Evolutionary conservation across 2,113 vertebrate genomes (phyloP).

Genomic region (Caranx melampygus): DNA sequence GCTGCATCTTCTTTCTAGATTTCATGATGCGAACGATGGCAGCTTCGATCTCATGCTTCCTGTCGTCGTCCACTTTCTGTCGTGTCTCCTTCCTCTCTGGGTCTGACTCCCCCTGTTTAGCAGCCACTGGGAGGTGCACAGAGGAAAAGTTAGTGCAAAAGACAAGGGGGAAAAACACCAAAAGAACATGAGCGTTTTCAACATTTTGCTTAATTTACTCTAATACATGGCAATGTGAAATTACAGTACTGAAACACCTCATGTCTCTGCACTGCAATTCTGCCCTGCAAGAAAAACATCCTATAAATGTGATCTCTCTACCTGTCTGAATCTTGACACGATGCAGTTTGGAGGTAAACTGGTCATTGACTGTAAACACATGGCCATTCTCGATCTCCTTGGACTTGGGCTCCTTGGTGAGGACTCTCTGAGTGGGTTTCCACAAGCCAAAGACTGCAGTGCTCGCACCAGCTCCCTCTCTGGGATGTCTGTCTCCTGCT

Average conservation of each 20-base stretch:
- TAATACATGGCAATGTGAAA: not conserved
- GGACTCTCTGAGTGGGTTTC: conserved; percentile 97
- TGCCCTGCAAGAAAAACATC: not conserved
- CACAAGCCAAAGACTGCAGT: conserved; percentile 97
- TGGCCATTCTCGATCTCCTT: conserved; percentile 99
- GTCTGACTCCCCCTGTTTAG: conserved; percentile 99
- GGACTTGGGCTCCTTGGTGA: conserved; percentile 98
- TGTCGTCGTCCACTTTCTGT: conserved; percentile 99
- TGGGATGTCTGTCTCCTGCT: conserved; percentile 98
- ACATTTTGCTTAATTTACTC: not conserved
- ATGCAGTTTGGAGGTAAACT: conserved; percentile 99
- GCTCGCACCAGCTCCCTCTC: conserved; percentile 98
- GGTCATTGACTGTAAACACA: conserved; percentile 98
- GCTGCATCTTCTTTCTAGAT: conserved; percentile 99
- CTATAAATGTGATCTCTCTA: conserved; percentile 60
- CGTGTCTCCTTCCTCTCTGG: conserved; percentile 99
- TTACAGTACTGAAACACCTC: not conserved
- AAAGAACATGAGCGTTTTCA: not conserved
- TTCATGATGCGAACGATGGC: conserved; percentile 99
- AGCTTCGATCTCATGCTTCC: conserved; percentile 99
- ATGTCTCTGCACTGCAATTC: not conserved
- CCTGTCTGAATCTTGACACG: conserved; percentile 99
- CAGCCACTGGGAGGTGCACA: conserved; percentile 88
- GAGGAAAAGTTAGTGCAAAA: not conserved
- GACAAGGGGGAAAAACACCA: not conserved